phyloP scores from a whole-genome alignment of 1,140 invertebrate species.

The Drosophila kikkawai region DNA sequence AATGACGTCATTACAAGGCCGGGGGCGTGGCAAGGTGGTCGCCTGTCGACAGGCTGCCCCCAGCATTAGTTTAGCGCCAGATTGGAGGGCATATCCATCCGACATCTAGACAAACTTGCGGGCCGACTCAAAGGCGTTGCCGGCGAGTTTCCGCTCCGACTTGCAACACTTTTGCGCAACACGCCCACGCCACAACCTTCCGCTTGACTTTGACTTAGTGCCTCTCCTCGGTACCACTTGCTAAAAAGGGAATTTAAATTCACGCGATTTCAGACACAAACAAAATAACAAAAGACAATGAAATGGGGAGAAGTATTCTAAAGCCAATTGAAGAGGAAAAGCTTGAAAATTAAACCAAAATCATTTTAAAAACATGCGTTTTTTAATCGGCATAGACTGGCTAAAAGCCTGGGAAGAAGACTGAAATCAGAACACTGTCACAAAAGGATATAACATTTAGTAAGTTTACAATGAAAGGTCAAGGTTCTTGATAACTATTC shows the following conservation, averaged over 20 bases:
- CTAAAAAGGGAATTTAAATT: slow-evolving; percentile 3
- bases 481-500: background rate
- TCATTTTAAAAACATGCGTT: too few species aligned
- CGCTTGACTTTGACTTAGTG: slow-evolving; percentile 28
- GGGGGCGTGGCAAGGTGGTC: slow-evolving; percentile 40
- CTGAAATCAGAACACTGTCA: background rate
- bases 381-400: background rate
- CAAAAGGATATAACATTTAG: too few species aligned
- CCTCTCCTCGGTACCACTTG: background rate
- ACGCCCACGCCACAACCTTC: slow-evolving; percentile 17
- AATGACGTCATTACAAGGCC: slow-evolving; percentile 64
- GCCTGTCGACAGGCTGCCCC: slow-evolving; percentile 31
- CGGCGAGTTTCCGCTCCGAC: slow-evolving; percentile 36
- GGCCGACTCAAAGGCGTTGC: slow-evolving; percentile 24
- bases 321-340: background rate
- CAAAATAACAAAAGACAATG: background rate
- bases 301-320: too few species aligned
- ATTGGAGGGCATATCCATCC: slow-evolving; percentile 31
- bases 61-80: slow-evolving; percentile 36
- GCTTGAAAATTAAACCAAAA: background rate
- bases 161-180: slow-evolving; percentile 48
- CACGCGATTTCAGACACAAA: slow-evolving; percentile 1
- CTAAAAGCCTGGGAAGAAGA: background rate
- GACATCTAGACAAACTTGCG: slow-evolving; percentile 44
- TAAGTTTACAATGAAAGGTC: background rate